A percentile compares a stretch with the other conserved stretches of the same genome.
Conservation (phyloP, 2,888 invertebrate genomes). For the Eupithecia centaureata region DNA sequence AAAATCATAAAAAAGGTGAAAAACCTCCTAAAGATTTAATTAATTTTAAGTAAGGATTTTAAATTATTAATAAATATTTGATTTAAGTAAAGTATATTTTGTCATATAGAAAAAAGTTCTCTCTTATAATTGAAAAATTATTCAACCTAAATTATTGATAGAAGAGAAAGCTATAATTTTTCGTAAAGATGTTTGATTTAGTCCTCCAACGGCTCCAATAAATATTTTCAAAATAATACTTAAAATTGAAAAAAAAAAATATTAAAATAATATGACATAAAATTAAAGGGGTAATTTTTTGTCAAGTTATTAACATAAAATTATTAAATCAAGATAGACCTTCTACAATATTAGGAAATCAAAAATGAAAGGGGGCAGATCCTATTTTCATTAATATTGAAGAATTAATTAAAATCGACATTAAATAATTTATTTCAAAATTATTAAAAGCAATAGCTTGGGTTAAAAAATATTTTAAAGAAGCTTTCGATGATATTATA, state of each 20-base stretch:
- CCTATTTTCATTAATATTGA: no score
- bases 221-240: no score
- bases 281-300: constrained; percentile 86
- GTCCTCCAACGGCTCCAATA: no score
- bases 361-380: constrained; percentile 83
- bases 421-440: no score
- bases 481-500: no score
- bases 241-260: no score
- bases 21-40: constrained; percentile 82
- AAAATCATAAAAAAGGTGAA: constrained; percentile 85
- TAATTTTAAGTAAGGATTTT: constrained; percentile 75
- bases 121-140: constrained; percentile 70
- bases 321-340: constrained; percentile 83
- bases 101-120: constrained; percentile 73
- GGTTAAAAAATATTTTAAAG: no score
- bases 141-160: no score
- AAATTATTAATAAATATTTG: constrained; percentile 77
- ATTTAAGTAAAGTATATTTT: constrained; percentile 78
- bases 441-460: no score
- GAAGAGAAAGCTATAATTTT: no score
- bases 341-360: constrained; percentile 85
- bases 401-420: no score
- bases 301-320: constrained; percentile 84
- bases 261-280: constrained; percentile 77
- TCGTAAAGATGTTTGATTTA: no score